phyloP scores from a whole-genome alignment of 2,797 vertebrate genomes.

The Eulemur albifrons region DNA sequence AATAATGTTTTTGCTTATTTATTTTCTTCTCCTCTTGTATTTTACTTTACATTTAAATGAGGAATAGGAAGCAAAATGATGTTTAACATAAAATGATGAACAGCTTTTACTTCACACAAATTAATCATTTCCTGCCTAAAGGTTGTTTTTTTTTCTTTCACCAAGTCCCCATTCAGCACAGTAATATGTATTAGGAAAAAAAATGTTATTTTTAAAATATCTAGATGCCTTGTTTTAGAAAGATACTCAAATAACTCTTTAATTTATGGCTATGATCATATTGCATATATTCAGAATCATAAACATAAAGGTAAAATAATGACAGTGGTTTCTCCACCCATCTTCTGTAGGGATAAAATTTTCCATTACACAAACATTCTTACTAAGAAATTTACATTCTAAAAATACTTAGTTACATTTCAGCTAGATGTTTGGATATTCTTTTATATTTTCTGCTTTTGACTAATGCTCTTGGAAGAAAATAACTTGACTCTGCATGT shows the following conservation, averaged over 20 bases:
- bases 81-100: neutral
- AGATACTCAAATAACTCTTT: neutral
- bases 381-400: neutral
- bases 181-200: neutral
- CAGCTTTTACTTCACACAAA: neutral
- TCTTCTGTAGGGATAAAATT: neutral
- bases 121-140: neutral
- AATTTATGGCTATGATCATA: neutral
- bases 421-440: neutral
- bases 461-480: neutral
- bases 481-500: neutral
- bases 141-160: neutral
- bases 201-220: neutral
- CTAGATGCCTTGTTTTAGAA: neutral
- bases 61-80: conserved; percentile 4
- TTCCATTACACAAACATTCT: neutral
- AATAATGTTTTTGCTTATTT: neutral
- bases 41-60: conserved; percentile 48
- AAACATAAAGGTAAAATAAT: neutral
- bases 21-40: neutral
- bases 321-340: neutral
- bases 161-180: neutral
- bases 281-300: neutral
- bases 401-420: neutral
- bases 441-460: neutral